Conservation (phyloP, 2,888 invertebrate species). For the Andrena bicolor region DNA sequence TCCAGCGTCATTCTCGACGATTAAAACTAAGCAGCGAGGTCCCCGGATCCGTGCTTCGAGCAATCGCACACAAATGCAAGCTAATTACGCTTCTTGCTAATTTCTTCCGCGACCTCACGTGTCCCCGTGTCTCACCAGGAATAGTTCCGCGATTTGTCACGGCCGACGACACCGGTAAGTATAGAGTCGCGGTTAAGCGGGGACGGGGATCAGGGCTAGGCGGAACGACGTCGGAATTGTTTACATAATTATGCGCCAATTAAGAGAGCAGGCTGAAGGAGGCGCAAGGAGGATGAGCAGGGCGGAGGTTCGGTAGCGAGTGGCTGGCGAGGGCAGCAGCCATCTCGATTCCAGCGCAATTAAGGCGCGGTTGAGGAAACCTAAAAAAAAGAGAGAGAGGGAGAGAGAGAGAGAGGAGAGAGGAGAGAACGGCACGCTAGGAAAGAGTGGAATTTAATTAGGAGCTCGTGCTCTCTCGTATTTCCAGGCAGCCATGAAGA, state of each 20-base stretch:
- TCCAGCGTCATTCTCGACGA: slow-evolving; percentile 1
- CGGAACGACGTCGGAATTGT: slow-evolving; percentile 75
- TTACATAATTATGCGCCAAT: slow-evolving; percentile 84
- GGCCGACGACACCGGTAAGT: slow-evolving; percentile 59
- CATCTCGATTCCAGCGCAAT: slow-evolving; percentile 81
- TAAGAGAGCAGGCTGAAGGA: slow-evolving; percentile 76
- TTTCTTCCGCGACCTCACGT: slow-evolving; percentile 45
- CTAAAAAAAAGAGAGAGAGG: slow-evolving; percentile 61
- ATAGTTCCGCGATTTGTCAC: slow-evolving; percentile 60
- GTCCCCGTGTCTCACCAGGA: slow-evolving; percentile 17
- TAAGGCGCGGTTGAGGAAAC: slow-evolving; percentile 83
- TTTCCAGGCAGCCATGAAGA: slow-evolving; percentile 81
- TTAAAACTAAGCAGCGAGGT: neutral
- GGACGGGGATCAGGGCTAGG: neutral
- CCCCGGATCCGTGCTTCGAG: neutral
- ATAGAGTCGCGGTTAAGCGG: slow-evolving; percentile 55
- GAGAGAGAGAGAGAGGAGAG: neutral
- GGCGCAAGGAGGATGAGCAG: slow-evolving; percentile 53
- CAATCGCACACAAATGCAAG: slow-evolving; percentile 31
- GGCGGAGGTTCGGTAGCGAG: slow-evolving; percentile 63
- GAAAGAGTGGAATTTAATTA: slow-evolving; percentile 84
- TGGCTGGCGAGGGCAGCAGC: slow-evolving; percentile 73
- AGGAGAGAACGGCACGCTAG: slow-evolving; percentile 72
- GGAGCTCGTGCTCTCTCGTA: slow-evolving; percentile 80
- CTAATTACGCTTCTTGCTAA: slow-evolving; percentile 53